These are phyloP conservation scores for Cichladusa arquata DNA, from an alignment of 2,113 vertebrate genomes.

Conservation along the genomic window DNA sequence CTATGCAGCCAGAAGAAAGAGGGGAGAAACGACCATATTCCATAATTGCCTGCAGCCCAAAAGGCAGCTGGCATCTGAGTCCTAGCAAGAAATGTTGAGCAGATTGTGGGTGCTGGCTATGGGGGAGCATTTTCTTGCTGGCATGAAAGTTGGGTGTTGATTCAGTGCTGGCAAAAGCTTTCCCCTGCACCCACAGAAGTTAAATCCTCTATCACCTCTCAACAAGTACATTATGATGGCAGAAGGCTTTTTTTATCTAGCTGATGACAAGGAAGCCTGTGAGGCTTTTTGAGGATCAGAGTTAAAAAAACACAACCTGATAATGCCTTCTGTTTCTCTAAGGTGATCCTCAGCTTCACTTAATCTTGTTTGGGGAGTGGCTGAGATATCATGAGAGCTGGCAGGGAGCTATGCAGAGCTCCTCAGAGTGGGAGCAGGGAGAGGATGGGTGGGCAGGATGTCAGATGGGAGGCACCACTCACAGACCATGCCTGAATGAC, in stretches of 20 bases:
- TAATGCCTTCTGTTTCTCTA: not conserved
- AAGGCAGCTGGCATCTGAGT: not conserved
- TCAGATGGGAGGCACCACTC: not conserved
- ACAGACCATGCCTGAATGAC: rapidly evolving
- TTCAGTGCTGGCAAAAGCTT: not conserved
- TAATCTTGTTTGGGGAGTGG: not conserved
- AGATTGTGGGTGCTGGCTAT: not conserved
- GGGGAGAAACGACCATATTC: not conserved
- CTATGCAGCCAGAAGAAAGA: not conserved
- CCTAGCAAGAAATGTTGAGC: not conserved
- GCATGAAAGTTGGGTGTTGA: not conserved
- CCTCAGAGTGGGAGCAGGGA: not conserved
- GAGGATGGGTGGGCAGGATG: slow-evolving; percentile 8
- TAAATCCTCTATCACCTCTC: not conserved
- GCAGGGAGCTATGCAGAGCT: not conserved
- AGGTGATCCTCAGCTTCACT: not conserved
- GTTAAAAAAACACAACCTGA: not conserved
- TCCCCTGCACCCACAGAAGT: not conserved
- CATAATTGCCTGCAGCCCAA: not conserved
- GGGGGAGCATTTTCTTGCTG: not conserved
- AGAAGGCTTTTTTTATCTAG: not conserved
- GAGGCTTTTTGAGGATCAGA: not conserved
- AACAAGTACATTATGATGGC: not conserved
- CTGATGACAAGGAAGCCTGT: slow-evolving; percentile 30
- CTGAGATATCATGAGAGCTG: not conserved